phyloP scores from a whole-genome alignment of 2,113 vertebrate species.

The Rhinopomastus cyanomelas region DNA sequence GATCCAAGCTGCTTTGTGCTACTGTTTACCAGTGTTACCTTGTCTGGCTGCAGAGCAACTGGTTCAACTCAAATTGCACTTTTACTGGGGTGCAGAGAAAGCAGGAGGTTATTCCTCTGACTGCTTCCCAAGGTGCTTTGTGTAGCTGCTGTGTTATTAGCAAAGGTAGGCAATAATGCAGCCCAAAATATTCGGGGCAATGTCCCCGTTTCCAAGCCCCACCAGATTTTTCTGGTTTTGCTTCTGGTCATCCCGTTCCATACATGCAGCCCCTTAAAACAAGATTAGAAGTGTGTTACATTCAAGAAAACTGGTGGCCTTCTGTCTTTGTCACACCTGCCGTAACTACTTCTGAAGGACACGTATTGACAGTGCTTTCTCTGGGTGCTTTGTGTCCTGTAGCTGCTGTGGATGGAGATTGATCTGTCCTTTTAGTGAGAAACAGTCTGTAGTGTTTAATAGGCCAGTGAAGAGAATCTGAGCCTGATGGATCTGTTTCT shows the following conservation, averaged over 20 bases:
- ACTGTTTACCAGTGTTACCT: neutral
- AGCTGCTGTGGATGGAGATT: neutral
- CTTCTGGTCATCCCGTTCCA: neutral
- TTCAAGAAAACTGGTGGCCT: neutral
- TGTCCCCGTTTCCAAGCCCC: neutral
- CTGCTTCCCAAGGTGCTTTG: neutral
- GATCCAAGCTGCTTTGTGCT: fast-evolving
- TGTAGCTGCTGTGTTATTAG: neutral
- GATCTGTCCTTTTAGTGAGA: neutral
- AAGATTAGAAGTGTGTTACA: neutral
- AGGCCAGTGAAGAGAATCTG: neutral
- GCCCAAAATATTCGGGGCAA: neutral
- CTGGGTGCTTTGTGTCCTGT: neutral
- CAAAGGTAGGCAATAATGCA: neutral
- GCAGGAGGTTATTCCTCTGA: neutral
- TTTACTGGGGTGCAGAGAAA: neutral
- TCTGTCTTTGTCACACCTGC: neutral
- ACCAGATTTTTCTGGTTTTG: neutral
- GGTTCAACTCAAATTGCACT: neutral
- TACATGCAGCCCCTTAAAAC: neutral
- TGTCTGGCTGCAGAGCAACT: neutral
- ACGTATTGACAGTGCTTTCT: neutral
- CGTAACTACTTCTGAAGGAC: neutral
- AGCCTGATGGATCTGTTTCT: neutral
- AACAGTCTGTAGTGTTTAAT: neutral